These are phyloP conservation scores for Aramus guarauna DNA, from an alignment of 2,113 vertebrate species.

Conservation along the genomic window DNA sequence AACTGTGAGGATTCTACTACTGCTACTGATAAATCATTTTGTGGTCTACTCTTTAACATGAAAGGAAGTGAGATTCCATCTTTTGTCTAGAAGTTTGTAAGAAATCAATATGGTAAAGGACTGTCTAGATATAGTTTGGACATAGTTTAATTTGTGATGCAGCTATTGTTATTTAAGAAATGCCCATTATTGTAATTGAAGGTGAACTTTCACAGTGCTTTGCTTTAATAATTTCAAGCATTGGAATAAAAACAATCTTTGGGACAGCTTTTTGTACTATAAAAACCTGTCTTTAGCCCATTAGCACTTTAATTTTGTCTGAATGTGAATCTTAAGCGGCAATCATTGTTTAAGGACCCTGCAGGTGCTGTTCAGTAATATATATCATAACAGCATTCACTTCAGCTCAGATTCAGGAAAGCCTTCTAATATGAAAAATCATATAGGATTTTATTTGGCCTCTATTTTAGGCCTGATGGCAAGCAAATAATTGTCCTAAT, in stretches of 20 bases:
- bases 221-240: neutral
- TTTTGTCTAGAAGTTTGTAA: neutral
- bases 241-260: neutral
- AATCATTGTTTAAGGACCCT: neutral
- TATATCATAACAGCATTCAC: neutral
- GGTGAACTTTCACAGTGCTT: neutral
- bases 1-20: neutral
- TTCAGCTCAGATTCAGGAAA: neutral
- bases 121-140: neutral
- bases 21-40: neutral
- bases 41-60: neutral
- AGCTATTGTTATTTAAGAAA: neutral
- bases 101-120: neutral
- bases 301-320: neutral
- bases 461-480: neutral
- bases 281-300: neutral
- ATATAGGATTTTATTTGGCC: neutral
- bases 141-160: neutral
- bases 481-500: neutral
- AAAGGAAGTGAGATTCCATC: neutral
- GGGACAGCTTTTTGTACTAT: neutral
- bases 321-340: neutral
- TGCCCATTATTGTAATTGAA: neutral
- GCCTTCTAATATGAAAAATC: neutral
- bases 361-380: neutral